Conservation (phyloP, 23 tunicate species). For the Diplosoma virens region DNA sequence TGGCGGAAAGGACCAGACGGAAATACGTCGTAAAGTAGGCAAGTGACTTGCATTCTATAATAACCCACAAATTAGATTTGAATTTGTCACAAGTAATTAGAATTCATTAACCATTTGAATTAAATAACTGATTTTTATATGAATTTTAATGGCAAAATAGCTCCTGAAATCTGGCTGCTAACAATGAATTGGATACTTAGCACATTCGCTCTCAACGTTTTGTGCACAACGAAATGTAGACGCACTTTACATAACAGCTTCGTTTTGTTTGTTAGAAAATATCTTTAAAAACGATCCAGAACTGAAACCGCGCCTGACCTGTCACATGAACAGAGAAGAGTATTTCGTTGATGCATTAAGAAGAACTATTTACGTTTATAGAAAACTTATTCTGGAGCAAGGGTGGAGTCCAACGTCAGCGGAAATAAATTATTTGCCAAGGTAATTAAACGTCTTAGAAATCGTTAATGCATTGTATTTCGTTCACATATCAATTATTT, state of each 20-base stretch:
- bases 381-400: slow-evolving; percentile 6
- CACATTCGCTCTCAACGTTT: too few species aligned
- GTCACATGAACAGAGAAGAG: slow-evolving; percentile 67
- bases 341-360: slow-evolving; percentile 25
- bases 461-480: neutral
- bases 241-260: too few species aligned
- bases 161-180: too few species aligned
- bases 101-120: too few species aligned
- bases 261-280: slow-evolving; percentile 33
- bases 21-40: slow-evolving; percentile 46
- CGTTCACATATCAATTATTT: neutral
- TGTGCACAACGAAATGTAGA: too few species aligned
- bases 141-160: too few species aligned
- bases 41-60: too few species aligned
- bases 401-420: neutral
- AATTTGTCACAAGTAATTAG: too few species aligned
- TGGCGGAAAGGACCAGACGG: slow-evolving; percentile 53
- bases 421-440: slow-evolving; percentile 6
- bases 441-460: slow-evolving; percentile 8
- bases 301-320: slow-evolving; percentile 1
- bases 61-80: too few species aligned
- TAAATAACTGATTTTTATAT: too few species aligned
- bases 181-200: too few species aligned
- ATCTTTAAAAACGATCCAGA: slow-evolving; percentile 43
- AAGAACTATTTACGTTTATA: slow-evolving; percentile 42